Percentiles rank a stretch among this genome's conserved stretches.
Conservation (phyloP, 2,888 invertebrate genomes). For the Silvanus unidentatus region DNA sequence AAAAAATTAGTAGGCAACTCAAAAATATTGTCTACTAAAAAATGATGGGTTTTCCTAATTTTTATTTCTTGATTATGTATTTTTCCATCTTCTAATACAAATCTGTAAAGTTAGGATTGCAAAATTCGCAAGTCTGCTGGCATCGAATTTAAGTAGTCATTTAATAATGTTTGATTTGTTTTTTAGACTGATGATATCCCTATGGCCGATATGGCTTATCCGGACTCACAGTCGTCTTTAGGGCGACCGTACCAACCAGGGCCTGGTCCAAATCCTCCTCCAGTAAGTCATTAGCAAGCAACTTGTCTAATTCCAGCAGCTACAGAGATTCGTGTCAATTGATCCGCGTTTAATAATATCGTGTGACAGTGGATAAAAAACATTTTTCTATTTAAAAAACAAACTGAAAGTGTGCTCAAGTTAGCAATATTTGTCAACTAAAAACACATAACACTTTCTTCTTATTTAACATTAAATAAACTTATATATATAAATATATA, state of each 20-base stretch:
- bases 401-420: conserved; percentile 30
- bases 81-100: no score
- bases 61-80: no score
- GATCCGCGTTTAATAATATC: conserved; percentile 30
- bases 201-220: conserved; percentile 67
- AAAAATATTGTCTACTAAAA: no score
- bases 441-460: conserved; percentile 28
- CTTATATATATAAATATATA: background rate
- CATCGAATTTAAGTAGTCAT: no score
- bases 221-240: conserved; percentile 50
- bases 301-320: conserved; percentile 33
- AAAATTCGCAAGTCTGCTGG: no score
- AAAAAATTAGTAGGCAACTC: no score
- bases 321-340: conserved; percentile 43
- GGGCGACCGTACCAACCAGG: conserved; percentile 45
- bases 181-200: conserved; percentile 68
- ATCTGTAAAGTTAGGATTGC: no score
- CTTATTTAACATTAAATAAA: conserved; percentile 19
- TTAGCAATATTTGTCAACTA: conserved; percentile 39
- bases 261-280: conserved; percentile 45
- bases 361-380: conserved; percentile 33
- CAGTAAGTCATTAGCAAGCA: conserved; percentile 47
- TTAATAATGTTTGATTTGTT: background rate
- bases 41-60: no score
- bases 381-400: conserved; percentile 19